These are phyloP conservation scores for Drepana arcuata DNA, from an alignment of 1,140 invertebrate genomes.

Conservation along the genomic window DNA sequence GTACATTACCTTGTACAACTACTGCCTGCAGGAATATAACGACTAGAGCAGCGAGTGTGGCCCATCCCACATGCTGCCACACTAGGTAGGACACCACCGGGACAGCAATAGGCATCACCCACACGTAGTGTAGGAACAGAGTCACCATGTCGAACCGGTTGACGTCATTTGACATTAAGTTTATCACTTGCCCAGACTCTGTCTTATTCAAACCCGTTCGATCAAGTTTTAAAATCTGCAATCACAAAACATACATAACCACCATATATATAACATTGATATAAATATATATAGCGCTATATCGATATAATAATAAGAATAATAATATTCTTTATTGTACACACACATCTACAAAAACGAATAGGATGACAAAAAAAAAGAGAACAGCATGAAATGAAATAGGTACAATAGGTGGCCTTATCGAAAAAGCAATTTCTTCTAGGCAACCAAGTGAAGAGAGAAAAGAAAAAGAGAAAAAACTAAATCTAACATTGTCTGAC, in stretches of 20 bases:
- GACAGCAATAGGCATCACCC: constrained; percentile 83
- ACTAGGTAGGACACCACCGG: constrained; percentile 76
- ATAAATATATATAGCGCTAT: no score
- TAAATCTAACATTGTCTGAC: no score
- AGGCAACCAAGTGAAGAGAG: no score
- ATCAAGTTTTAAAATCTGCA: constrained; percentile 73
- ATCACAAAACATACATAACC: constrained; percentile 8
- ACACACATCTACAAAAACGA: no score
- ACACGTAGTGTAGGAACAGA: constrained; percentile 75
- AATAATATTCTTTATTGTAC: no score
- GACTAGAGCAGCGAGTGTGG: constrained; percentile 74
- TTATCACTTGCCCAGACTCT: constrained; percentile 88
- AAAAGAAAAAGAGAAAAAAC: constrained; percentile 2
- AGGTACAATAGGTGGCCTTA: no score
- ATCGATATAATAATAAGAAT: no score
- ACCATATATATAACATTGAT: no score
- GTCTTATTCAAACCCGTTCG: constrained; percentile 78
- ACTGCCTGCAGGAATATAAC: constrained; percentile 77
- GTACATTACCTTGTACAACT: constrained; percentile 77
- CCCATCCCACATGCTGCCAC: constrained; percentile 73
- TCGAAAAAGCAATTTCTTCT: no score
- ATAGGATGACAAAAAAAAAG: no score
- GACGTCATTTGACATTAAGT: constrained; percentile 89
- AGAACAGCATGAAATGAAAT: no score
- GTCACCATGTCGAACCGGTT: constrained; percentile 74